A percentile compares a stretch with the other conserved stretches of the same genome.
Evolutionary conservation across 2,113 vertebrate genomes (phyloP).

Genomic region (Mungos mungo): DNA sequence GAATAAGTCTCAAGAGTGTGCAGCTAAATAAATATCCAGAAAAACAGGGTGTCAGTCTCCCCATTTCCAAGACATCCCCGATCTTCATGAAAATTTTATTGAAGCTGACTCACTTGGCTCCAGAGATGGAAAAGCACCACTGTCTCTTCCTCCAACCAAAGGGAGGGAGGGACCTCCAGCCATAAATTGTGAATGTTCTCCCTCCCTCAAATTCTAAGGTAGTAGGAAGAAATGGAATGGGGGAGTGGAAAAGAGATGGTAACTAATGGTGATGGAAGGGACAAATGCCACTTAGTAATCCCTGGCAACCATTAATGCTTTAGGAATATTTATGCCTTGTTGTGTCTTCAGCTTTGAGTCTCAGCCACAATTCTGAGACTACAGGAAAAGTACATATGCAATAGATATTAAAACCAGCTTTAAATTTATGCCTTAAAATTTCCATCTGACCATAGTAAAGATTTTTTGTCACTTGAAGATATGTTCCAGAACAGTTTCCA

Average conservation of each 20-base stretch:
- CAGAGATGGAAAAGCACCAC: neutral
- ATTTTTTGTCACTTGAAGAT: neutral
- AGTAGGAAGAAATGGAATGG: neutral
- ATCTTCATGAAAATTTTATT: neutral
- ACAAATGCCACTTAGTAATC: neutral
- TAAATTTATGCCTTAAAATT: slow-evolving; percentile 38
- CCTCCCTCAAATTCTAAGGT: neutral
- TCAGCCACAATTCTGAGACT: slow-evolving; percentile 21
- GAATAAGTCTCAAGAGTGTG: neutral
- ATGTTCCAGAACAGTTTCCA: slow-evolving; percentile 43
- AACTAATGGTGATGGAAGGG: neutral
- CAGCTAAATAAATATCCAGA: slow-evolving; percentile 26
- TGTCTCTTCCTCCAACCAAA: neutral
- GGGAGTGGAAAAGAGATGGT: neutral
- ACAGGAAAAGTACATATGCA: neutral
- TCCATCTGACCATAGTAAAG: neutral
- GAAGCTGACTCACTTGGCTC: slow-evolving; percentile 35
- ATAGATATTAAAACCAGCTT: neutral
- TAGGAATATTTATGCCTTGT: neutral
- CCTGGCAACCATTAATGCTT: neutral
- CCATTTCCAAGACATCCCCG: neutral
- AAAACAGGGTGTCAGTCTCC: neutral
- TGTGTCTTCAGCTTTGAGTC: neutral
- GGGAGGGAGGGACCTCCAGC: neutral
- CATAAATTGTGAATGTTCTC: neutral